Percentiles rank a stretch among this genome's conserved stretches.
Evolutionary conservation across 2,113 vertebrate genomes (phyloP).

Genomic region (Oreotrochilus melanogaster): DNA sequence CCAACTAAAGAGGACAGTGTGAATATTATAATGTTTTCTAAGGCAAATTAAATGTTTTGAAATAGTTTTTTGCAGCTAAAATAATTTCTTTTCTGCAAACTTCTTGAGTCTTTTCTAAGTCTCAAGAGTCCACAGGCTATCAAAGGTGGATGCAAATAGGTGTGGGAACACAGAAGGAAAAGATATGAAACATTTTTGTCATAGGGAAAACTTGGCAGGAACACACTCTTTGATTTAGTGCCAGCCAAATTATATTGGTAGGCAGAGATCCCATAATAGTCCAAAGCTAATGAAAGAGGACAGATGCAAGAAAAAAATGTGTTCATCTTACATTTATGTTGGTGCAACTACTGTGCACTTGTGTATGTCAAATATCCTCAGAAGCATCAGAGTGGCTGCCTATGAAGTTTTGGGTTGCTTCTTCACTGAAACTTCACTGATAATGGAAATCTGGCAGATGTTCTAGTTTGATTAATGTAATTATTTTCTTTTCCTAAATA

Average conservation of each 20-base stretch:
- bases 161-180: background rate
- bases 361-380: background rate
- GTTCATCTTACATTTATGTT: background rate
- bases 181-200: slow-evolving; percentile 7
- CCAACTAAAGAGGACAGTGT: background rate
- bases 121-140: background rate
- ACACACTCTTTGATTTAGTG: background rate
- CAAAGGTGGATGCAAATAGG: background rate
- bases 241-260: slow-evolving; percentile 6
- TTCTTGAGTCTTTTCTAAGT: background rate
- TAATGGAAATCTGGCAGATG: background rate
- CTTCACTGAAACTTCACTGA: background rate
- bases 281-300: slow-evolving; percentile 3
- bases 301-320: slow-evolving; percentile 13
- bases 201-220: background rate
- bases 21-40: background rate
- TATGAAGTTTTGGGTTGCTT: background rate
- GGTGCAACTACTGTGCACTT: background rate
- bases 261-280: slow-evolving; percentile 24
- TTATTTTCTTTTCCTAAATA: background rate
- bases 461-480: background rate
- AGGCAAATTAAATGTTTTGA: background rate
- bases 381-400: background rate
- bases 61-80: background rate
- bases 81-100: background rate